Base-by-base conservation (phyloP, 2,888 invertebrate genomes). In the Hemistola chrysoprasaria region DNA sequence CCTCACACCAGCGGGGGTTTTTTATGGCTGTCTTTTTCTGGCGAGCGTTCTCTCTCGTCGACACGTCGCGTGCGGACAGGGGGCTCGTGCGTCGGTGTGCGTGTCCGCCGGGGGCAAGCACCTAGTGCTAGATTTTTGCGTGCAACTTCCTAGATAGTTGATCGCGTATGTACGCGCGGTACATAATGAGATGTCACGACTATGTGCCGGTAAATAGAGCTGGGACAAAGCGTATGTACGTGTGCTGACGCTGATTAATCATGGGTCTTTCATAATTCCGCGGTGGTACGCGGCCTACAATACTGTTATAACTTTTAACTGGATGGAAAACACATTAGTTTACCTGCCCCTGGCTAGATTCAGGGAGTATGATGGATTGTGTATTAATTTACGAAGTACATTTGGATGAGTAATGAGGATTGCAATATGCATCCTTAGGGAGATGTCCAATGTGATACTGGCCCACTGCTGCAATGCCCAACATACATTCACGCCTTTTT, bases 51-150 rank as follows among this genome's bases (percentile, higher is more conserved):
- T 78, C 81, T 55, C 71, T 82, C 74, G 71, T 78, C 74, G 61
- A 51, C 53, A 41, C 53, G 45, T 60, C 46, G 60, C 48, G 67
- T 62, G 67, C 64, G 70, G 53, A 69, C 51, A 59, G 50, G 58
- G 36, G 39, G 50, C 11, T 48, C 46, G 50, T 29, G 23, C 24
- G 56, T 45, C 43, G 56, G 65, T 60, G 60, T 53, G 65, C 61
- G 71, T 65, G 65, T 41, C 56, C 59, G 65, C 48, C 61, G 71
- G 76, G 80, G 74, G 74, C 78, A 79, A 79, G 66, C 81, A 83
- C 85, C 85, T 84, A 85, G 82, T 58, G 60, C 86, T 84, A 86
- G 84, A 82, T 85, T 86, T 86, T 86, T 86, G 86, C 83, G 80
- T 84, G 77, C 77, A 72, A 73, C 74, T 81, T 85, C 78, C 86